Conservation (phyloP, 2,888 invertebrate species). For the Orthonychiurus folsomi region DNA sequence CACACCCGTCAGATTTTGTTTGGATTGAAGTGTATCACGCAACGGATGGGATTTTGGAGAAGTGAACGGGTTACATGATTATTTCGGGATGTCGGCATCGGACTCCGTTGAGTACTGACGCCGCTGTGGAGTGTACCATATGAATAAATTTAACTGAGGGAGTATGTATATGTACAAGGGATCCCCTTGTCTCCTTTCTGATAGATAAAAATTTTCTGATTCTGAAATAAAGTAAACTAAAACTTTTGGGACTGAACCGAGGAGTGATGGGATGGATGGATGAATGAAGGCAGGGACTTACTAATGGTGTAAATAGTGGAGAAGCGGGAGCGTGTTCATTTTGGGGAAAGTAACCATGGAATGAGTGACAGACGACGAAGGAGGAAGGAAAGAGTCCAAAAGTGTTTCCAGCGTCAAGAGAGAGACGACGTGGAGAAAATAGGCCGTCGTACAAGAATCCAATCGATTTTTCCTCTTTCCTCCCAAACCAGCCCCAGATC, state of each 20-base stretch:
- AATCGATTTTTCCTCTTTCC: background rate
- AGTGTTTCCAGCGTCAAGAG: background rate
- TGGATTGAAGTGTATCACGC: background rate
- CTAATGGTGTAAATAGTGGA: no score
- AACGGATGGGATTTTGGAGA: background rate
- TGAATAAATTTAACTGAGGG: no score
- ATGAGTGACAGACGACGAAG: background rate
- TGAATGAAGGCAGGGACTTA: no score
- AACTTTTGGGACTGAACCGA: no score
- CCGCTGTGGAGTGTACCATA: no score
- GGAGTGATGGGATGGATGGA: no score
- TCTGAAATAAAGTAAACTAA: background rate
- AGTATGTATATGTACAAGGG: no score
- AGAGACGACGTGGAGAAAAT: slow-evolving; percentile 1
- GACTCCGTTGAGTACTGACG: background rate
- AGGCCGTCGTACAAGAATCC: slow-evolving; percentile 1
- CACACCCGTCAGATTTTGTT: background rate
- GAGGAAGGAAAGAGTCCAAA: background rate
- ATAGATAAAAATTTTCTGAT: no score
- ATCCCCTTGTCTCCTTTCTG: no score
- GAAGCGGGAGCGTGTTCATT: background rate
- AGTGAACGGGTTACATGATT: background rate
- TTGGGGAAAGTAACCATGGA: background rate
- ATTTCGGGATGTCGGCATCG: background rate
- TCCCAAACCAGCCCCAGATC: background rate